Evolutionary conservation across 2,113 vertebrate species (phyloP).

Genomic region (Hyla sarda): DNA sequence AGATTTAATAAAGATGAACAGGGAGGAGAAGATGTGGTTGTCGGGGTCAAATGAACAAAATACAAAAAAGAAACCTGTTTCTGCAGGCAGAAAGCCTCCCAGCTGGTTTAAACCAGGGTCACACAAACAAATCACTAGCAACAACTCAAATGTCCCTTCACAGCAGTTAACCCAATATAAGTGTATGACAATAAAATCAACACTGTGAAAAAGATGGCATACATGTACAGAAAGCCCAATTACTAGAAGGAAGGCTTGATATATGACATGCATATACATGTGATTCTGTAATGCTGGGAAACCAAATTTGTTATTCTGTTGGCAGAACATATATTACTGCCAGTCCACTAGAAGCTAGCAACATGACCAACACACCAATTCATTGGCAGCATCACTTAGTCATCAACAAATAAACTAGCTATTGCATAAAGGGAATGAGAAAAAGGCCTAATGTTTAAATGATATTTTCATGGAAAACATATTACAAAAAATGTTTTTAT

Average conservation of each 20-base stretch:
- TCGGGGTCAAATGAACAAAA: conserved; percentile 22
- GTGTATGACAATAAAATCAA: conserved; percentile 44
- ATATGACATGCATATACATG: background rate
- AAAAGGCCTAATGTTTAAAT: too few species aligned
- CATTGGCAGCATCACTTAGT: background rate
- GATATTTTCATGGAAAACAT: too few species aligned
- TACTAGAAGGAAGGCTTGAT: background rate
- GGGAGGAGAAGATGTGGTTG: conserved; percentile 39
- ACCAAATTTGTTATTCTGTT: background rate
- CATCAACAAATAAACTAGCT: background rate
- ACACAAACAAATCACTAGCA: conserved; percentile 34
- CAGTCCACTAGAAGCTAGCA: background rate
- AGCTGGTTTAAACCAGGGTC: conserved; percentile 37
- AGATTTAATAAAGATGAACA: conserved; percentile 52
- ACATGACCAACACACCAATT: background rate
- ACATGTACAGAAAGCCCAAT: background rate
- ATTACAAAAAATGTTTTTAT: too few species aligned
- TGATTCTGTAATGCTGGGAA: background rate
- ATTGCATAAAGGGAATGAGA: background rate
- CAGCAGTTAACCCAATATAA: conserved; percentile 32
- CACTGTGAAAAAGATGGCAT: conserved; percentile 20
- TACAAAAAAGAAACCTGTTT: conserved; percentile 26
- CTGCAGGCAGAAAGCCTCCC: conserved; percentile 15
- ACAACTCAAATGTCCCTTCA: conserved; percentile 24
- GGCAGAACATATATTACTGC: background rate